phyloP scores from a whole-genome alignment of 2,113 vertebrate species.

The Anseranas semipalmata region DNA sequence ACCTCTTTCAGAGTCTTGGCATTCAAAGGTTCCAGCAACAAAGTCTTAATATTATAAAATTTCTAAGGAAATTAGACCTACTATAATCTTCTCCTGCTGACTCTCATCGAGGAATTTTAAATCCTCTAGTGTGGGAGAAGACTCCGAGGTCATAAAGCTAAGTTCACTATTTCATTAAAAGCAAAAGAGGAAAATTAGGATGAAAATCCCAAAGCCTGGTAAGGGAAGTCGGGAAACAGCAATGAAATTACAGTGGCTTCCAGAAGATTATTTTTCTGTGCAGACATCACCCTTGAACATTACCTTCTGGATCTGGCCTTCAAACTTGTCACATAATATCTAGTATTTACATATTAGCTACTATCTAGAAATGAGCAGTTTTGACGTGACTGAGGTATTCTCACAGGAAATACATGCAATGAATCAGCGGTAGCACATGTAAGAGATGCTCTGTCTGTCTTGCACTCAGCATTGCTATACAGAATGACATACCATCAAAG shows the following conservation, averaged over 20 bases:
- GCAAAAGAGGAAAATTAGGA: not conserved
- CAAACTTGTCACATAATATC: not conserved
- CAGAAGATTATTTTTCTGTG: not conserved
- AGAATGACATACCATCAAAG: not conserved
- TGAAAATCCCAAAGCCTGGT: not conserved
- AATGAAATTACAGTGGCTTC: not conserved
- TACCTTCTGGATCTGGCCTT: not conserved
- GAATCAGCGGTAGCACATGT: not conserved
- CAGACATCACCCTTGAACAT: not conserved
- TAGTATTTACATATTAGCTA: not conserved
- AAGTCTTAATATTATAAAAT: not conserved
- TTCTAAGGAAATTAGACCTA: not conserved
- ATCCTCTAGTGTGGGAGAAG: not conserved
- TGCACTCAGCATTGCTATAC: not conserved
- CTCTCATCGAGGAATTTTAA: not conserved
- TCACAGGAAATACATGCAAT: not conserved
- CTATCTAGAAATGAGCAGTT: not conserved
- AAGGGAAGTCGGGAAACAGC: not conserved
- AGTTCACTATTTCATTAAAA: not conserved
- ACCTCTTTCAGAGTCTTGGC: not conserved
- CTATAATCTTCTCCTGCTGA: not conserved
- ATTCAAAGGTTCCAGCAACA: not conserved
- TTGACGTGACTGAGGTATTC: not conserved
- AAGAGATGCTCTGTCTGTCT: not conserved
- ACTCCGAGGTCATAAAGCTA: not conserved